Percentiles rank a stretch among this genome's conserved stretches.
phyloP scores from a whole-genome alignment of 2,797 vertebrate genomes.

The Echiichthys vipera region DNA sequence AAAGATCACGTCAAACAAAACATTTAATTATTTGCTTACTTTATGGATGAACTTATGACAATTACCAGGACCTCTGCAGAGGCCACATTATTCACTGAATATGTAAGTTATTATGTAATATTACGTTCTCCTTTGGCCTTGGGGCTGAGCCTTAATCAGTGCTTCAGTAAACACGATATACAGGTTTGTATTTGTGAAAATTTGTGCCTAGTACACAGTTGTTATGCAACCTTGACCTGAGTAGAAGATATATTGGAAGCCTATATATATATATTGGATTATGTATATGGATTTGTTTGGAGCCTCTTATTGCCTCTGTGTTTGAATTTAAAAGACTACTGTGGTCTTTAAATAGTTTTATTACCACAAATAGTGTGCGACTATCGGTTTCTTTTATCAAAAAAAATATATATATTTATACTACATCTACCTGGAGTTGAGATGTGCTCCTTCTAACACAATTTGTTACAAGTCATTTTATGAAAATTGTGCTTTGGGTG shows the following conservation, averaged over 20 bases:
- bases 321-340: not conserved
- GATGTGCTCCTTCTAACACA: not conserved
- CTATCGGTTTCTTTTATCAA: not conserved
- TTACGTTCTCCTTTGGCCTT: conserved; percentile 26
- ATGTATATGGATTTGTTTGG: too few species aligned
- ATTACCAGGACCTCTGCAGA: conserved; percentile 18
- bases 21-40: conserved; percentile 54
- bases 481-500: not conserved
- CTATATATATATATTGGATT: too few species aligned
- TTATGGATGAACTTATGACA: conserved; percentile 33
- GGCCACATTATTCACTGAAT: conserved; percentile 28
- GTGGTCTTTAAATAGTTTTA: not conserved
- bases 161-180: conserved; percentile 61
- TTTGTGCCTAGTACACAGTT: conserved; percentile 9
- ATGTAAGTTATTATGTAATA: conserved; percentile 63
- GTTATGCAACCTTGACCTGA: conserved; percentile 48
- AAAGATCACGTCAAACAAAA: conserved; percentile 32
- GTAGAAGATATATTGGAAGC: conserved; percentile 7
- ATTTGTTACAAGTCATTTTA: not conserved
- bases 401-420: not conserved
- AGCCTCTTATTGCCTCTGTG: not conserved
- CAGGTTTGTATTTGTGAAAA: conserved; percentile 50
- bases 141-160: conserved; percentile 28
- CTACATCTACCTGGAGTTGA: not conserved
- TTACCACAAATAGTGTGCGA: not conserved